Evolutionary conservation across 2,888 invertebrate genomes (phyloP).

Genomic region (Leucoma salicis): DNA sequence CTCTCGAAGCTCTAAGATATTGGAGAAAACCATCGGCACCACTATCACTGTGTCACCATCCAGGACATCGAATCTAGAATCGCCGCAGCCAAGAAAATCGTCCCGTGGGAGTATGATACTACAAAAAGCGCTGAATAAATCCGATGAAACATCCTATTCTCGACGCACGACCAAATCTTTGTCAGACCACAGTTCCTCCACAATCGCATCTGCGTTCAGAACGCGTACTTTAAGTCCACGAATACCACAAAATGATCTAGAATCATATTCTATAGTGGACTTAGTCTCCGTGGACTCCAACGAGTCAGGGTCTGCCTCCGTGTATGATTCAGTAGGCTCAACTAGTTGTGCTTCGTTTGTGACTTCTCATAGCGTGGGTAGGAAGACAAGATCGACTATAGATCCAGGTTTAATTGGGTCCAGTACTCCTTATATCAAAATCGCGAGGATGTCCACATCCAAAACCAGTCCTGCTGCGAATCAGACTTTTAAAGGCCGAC

Average conservation of each 20-base stretch:
- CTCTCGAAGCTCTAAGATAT: slow-evolving; percentile 48
- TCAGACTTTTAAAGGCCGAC: neutral
- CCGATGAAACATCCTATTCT: slow-evolving; percentile 2
- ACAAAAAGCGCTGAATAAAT: slow-evolving; percentile 38
- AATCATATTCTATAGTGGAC: slow-evolving; percentile 68
- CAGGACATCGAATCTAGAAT: slow-evolving; percentile 24
- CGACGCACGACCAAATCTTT: slow-evolving; percentile 1
- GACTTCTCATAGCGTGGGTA: slow-evolving; percentile 37
- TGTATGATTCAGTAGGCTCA: slow-evolving; percentile 53
- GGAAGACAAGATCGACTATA: slow-evolving; percentile 45
- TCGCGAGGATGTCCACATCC: slow-evolving; percentile 23
- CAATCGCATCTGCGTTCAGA: slow-evolving; percentile 28
- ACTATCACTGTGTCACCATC: slow-evolving; percentile 16
- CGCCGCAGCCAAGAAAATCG: slow-evolving; percentile 31
- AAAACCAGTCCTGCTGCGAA: slow-evolving; percentile 22
- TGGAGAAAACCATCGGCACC: slow-evolving; percentile 40
- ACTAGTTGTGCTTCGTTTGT: slow-evolving; percentile 36
- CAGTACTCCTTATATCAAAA: slow-evolving; percentile 54
- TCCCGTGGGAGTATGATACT: slow-evolving; percentile 44
- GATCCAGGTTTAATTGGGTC: slow-evolving; percentile 41
- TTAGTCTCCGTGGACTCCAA: slow-evolving; percentile 56
- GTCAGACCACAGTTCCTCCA: slow-evolving; percentile 22
- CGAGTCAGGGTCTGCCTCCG: slow-evolving; percentile 45
- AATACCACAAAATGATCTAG: slow-evolving; percentile 33
- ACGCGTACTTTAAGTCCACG: slow-evolving; percentile 44